Conservation (phyloP, 2,888 invertebrate genomes). For the Malachius bipustulatus region DNA sequence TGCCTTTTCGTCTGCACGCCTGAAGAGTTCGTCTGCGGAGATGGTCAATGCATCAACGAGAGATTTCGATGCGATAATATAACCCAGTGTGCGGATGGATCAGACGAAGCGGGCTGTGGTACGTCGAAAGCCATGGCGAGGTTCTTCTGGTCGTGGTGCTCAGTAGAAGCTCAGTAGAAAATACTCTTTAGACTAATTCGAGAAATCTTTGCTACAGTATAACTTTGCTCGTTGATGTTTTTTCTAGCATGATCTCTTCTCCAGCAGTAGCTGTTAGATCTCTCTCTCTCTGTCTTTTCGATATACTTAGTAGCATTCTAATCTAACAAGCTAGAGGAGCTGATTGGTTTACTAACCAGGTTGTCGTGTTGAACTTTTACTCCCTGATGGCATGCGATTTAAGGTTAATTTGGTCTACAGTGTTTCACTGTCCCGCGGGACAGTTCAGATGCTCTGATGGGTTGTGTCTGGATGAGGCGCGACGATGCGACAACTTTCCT, state of each 20-base stretch:
- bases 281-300: not conserved
- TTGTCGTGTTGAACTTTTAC: slow-evolving; percentile 7
- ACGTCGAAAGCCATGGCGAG: too few species aligned
- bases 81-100: slow-evolving; percentile 47
- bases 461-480: slow-evolving; percentile 40
- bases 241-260: not conserved
- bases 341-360: too few species aligned
- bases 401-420: slow-evolving; percentile 17
- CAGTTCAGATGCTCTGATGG: slow-evolving; percentile 30
- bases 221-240: not conserved
- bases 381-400: not conserved
- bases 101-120: slow-evolving; percentile 52
- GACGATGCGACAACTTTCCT: slow-evolving; percentile 37
- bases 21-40: slow-evolving; percentile 41
- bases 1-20: slow-evolving; percentile 37
- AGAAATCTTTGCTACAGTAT: too few species aligned
- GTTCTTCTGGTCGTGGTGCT: too few species aligned
- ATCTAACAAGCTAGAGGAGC: too few species aligned
- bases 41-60: slow-evolving; percentile 47
- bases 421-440: slow-evolving; percentile 20
- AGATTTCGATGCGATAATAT: slow-evolving; percentile 48
- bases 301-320: too few species aligned
- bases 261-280: not conserved
- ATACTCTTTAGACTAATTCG: too few species aligned
- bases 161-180: too few species aligned